These are phyloP conservation scores for Mycogona germanica DNA, from an alignment of 2,888 invertebrate species.

Conservation along the genomic window DNA sequence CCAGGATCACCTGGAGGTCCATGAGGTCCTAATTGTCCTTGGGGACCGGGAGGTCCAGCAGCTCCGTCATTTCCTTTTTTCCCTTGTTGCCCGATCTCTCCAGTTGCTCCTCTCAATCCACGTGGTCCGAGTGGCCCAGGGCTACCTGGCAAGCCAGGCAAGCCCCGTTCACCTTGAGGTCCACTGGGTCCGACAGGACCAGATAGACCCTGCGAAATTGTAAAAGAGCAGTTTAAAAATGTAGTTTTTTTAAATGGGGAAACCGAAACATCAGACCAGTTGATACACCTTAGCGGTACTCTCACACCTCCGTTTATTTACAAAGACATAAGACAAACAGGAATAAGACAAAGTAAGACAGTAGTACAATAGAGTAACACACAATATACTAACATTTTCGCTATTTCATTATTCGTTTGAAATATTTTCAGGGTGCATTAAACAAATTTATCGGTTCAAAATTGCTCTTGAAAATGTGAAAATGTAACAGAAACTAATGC, in stretches of 20 bases:
- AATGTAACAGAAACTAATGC: too few relatives aligned
- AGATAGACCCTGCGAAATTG: constrained; percentile 42
- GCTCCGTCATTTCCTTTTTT: constrained; percentile 60
- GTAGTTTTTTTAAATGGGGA: neutral
- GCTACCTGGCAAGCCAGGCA: constrained; percentile 50
- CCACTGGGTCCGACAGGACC: constrained; percentile 53
- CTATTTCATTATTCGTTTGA: too few relatives aligned
- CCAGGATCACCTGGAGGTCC: constrained; percentile 46
- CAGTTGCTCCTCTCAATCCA: constrained; percentile 50
- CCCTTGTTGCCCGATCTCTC: constrained; percentile 57
- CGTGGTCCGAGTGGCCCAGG: constrained; percentile 49
- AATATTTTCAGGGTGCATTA: too few relatives aligned
- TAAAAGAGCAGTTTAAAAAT: neutral
- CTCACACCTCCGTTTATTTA: neutral
- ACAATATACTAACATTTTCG: neutral
- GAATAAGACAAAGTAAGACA: neutral
- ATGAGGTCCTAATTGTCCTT: constrained; percentile 52
- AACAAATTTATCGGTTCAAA: too few relatives aligned
- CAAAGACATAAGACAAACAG: neutral
- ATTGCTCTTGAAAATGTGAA: too few relatives aligned
- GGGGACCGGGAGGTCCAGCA: constrained; percentile 51
- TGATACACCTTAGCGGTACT: neutral
- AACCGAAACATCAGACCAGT: neutral
- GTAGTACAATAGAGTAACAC: neutral
- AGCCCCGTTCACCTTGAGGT: constrained; percentile 47